Conservation (phyloP, 2,113 vertebrate genomes). For the Sceloporus tristichus region DNA sequence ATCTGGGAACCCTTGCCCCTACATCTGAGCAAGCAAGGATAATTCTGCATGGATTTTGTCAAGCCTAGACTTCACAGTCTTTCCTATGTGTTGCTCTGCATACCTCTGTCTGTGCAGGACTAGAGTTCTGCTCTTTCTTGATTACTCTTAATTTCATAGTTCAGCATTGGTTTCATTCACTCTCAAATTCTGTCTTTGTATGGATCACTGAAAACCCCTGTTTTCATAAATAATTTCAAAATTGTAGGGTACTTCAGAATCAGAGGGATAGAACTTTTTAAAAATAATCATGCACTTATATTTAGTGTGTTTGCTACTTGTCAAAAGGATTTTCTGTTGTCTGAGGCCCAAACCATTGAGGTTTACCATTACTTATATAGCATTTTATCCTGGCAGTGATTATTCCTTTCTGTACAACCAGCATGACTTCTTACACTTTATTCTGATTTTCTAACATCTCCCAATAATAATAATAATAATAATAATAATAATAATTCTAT, state of each 20-base stretch:
- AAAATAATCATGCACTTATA: conserved; percentile 50
- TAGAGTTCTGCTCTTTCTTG: conserved; percentile 30
- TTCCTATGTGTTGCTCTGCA: neutral
- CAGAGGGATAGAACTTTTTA: conserved; percentile 50
- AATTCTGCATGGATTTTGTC: neutral
- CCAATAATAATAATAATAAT: neutral
- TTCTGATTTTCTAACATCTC: neutral
- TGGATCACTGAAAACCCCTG: neutral
- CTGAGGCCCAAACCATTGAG: conserved; percentile 74
- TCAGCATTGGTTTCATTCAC: neutral
- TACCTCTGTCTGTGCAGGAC: neutral
- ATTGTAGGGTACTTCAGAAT: conserved; percentile 24
- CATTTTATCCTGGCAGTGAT: conserved; percentile 77
- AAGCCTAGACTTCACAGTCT: neutral
- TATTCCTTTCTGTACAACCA: conserved; percentile 54
- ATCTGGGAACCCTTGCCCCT: too few relatives aligned
- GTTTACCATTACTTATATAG: conserved; percentile 85
- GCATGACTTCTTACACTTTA: conserved; percentile 62
- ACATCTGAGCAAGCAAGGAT: neutral
- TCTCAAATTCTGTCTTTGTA: neutral
- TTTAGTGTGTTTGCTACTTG: conserved; percentile 70
- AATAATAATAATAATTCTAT: too few relatives aligned
- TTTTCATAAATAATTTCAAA: conserved; percentile 7
- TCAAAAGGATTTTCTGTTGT: conserved; percentile 68
- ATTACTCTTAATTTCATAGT: neutral